Evolutionary conservation across 1,140 invertebrate genomes (phyloP).

Genomic region (Eulimnadia texana): DNA sequence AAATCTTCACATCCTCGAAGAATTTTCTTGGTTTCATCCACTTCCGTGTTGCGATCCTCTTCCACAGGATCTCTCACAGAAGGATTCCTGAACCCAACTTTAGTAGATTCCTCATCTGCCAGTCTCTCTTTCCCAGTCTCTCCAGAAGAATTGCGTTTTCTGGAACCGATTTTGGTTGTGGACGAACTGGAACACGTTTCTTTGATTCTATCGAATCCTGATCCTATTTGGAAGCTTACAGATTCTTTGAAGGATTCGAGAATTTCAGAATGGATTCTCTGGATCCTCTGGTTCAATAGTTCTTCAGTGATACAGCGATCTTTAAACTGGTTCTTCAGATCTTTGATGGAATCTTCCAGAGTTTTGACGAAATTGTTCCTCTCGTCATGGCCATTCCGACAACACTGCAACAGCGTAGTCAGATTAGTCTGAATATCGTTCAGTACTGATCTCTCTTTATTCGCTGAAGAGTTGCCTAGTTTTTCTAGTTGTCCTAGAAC

Average conservation of each 20-base stretch:
- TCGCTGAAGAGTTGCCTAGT: slow-evolving; percentile 8
- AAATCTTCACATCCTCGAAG: slow-evolving; percentile 16
- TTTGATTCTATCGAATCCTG: background rate
- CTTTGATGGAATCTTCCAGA: slow-evolving; percentile 7
- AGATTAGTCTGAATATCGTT: slow-evolving; percentile 12
- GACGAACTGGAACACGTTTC: background rate
- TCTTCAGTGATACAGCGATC: background rate
- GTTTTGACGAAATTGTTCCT: background rate
- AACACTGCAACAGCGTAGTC: slow-evolving; percentile 7
- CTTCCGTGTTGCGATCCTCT: background rate
- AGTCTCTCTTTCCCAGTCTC: background rate
- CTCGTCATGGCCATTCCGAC: slow-evolving; percentile 7
- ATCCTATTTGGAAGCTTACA: background rate
- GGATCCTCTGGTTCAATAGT: background rate
- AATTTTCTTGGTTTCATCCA: background rate
- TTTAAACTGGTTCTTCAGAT: slow-evolving; percentile 1
- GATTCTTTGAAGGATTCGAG: slow-evolving; percentile 8
- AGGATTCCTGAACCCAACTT: background rate
- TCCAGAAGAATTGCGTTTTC: background rate
- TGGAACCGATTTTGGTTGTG: background rate
- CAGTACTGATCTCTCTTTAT: background rate
- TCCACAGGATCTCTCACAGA: background rate
- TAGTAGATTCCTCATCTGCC: background rate
- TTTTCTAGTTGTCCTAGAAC: slow-evolving; percentile 12
- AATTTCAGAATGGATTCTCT: background rate